Conservation (phyloP, 2,888 invertebrate species). For the Lithophane socia region DNA sequence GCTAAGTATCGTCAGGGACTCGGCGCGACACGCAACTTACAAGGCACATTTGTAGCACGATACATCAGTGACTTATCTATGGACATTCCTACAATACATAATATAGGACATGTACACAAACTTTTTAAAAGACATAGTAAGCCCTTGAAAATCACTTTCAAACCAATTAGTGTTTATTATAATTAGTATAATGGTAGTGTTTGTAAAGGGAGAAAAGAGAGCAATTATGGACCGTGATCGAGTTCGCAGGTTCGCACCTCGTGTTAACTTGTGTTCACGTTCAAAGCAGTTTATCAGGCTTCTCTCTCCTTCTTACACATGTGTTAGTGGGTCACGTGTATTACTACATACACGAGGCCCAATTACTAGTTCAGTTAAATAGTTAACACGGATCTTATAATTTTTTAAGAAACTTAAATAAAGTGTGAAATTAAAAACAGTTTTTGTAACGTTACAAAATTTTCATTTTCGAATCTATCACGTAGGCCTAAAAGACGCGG, state of each 20-base stretch:
- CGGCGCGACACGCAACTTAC: background rate
- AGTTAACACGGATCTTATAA: background rate
- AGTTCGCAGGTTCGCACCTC: background rate
- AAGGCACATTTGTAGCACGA: background rate
- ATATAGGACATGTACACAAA: background rate
- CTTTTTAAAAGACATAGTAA: background rate
- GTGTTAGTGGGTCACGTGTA: background rate
- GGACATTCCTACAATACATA: background rate
- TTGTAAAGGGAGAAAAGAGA: background rate
- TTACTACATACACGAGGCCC: background rate
- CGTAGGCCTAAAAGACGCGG: background rate
- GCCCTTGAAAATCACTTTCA: background rate
- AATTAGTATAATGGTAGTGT: background rate
- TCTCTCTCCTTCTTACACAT: background rate
- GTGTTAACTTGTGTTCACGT: background rate
- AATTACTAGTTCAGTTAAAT: background rate
- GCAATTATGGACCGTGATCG: background rate
- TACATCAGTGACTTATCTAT: background rate
- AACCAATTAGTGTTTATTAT: constrained; percentile 12
- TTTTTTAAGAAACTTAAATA: background rate
- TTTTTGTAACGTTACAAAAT: background rate
- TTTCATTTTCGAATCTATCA: background rate
- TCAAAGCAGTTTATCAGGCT: constrained; percentile 21
- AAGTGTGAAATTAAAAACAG: background rate
- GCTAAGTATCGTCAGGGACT: background rate